Conservation (phyloP, 2,888 invertebrate species). For the Odontothrips loti region DNA sequence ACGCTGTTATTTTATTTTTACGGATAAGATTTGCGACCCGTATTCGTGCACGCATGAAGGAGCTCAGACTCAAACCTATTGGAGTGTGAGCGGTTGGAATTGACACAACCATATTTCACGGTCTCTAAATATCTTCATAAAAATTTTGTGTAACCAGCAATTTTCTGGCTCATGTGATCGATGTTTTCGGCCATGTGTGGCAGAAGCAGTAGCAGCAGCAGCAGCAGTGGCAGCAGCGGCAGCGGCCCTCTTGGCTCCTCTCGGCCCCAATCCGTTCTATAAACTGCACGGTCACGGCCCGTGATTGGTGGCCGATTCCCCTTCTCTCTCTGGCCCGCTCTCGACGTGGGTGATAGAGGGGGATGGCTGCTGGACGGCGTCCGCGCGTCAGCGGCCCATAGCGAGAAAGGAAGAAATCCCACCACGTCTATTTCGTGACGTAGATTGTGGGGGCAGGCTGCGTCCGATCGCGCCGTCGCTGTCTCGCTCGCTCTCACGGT, state of each 20-base stretch:
- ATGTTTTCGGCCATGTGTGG: too few species aligned
- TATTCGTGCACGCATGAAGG: too few species aligned
- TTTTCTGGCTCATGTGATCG: too few species aligned
- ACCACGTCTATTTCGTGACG: constrained; percentile 2
- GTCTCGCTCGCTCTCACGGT: not conserved
- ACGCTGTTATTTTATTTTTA: too few species aligned
- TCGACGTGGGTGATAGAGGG: not conserved
- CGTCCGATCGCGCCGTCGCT: not conserved
- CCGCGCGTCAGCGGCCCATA: not conserved
- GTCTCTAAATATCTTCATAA: too few species aligned
- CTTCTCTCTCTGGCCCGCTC: not conserved
- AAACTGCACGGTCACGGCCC: constrained; percentile 1
- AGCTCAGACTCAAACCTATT: too few species aligned
- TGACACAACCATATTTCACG: too few species aligned
- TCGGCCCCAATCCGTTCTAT: not conserved
- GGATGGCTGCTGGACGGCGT: not conserved
- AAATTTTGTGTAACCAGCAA: too few species aligned
- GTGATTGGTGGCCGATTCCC: constrained; percentile 1
- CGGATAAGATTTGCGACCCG: too few species aligned
- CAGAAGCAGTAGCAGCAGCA: too few species aligned
- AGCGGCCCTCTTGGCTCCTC: not conserved
- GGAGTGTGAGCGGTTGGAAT: too few species aligned
- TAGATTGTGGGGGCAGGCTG: not conserved
- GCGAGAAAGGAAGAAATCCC: not conserved
- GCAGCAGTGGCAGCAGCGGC: too few species aligned